A percentile compares a stretch with the other conserved stretches of the same genome.
phyloP scores from a whole-genome alignment of 2,113 vertebrate genomes.

The Chroicocephalus ridibundus region DNA sequence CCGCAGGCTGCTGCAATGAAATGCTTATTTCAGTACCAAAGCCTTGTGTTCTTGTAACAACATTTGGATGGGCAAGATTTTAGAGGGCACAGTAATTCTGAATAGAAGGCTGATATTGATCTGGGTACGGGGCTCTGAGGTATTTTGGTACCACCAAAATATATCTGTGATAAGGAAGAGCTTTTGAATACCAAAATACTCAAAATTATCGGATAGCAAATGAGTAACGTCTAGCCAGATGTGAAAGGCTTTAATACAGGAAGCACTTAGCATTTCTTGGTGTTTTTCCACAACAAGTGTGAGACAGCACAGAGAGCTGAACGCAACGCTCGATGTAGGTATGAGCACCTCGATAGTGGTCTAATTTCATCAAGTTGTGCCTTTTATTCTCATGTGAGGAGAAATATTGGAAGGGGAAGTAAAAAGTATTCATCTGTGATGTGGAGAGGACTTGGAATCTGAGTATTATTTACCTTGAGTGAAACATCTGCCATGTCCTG shows the following conservation, averaged over 20 bases:
- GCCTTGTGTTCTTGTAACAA: not conserved
- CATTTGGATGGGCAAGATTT: not conserved
- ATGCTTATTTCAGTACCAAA: not conserved
- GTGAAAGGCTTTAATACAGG: not conserved
- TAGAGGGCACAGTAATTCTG: not conserved
- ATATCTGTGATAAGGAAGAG: not conserved
- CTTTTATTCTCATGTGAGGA: not conserved
- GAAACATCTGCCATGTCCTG: accelerated
- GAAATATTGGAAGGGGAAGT: not conserved
- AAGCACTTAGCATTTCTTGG: not conserved
- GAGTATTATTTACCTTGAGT: not conserved
- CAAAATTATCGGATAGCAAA: not conserved
- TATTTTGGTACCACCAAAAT: not conserved
- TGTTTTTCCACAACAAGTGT: not conserved
- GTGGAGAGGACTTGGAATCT: not conserved
- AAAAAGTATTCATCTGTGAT: not conserved
- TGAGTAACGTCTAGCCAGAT: not conserved
- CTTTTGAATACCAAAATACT: not conserved
- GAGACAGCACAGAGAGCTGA: not conserved
- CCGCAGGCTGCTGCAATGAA: not conserved
- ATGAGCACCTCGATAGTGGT: accelerated
- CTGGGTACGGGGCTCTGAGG: not conserved
- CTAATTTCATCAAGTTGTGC: not conserved
- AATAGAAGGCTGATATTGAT: not conserved
- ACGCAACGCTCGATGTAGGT: not conserved